Evolutionary conservation across 1,140 invertebrate species (phyloP), one percentile per base, ranked within the genome.

Genomic region (Zophobas morio): DNA sequence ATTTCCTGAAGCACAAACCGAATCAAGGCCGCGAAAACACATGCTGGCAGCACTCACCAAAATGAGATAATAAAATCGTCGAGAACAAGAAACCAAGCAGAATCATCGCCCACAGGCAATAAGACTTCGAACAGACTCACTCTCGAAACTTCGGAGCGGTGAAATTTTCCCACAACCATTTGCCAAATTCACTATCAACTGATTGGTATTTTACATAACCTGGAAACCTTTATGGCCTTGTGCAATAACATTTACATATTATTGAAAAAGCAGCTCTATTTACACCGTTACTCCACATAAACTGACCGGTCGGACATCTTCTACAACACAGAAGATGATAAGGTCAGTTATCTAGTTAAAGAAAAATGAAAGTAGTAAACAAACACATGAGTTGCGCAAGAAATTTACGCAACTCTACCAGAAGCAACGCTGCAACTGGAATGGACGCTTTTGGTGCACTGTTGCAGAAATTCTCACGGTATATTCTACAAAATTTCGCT

Each of bases 171-270:
- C 60, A 42, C 37, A 60, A 36, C 56, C 36, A 66, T 47, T 66
- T 47, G 60, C 20, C 60, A 33, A 66, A 1, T 63, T 63, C 57
- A 6, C 57, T 39, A 8, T 40, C 35, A 20, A 39, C 57, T 39
- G 57, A 63, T 35, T 72, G 70, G 51, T 72, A 37, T 72, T 72
- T 72, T 20, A 53, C 51, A 72, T 39, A 73, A 73, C 71, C 71
- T 73, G 71, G 46, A 73, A 73, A 73, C 71, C 49, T 73, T 73
- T 73, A 73, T 51, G 71, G 49, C 71, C 71, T 73, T 73, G 71
- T 73, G 71, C 35, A 73, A 73, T 56, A 56, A 20, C 40, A 73
- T 73, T 73, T 54, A 56, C 71, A 73, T 54, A 54, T 70, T 70
- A 35, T 60, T 60, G 34, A 70, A 70, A 70, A 39, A 70, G 5